Conservation (phyloP, 2,113 vertebrate species). For the Jacana jacana region DNA sequence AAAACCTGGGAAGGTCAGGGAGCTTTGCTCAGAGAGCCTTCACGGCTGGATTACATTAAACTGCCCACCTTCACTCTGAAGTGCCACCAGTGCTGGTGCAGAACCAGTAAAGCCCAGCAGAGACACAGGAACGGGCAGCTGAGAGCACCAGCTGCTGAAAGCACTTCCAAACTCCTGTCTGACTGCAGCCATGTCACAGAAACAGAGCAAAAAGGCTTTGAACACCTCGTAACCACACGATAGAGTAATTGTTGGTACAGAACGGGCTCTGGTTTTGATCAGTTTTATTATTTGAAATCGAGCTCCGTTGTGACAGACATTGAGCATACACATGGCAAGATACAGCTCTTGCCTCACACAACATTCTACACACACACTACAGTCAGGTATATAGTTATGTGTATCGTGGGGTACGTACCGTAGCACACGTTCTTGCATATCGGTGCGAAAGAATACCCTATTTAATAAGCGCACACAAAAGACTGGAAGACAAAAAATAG, state of each 20-base stretch:
- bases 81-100: background rate
- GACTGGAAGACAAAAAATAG: background rate
- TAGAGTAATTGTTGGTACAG: background rate
- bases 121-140: background rate
- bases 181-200: background rate
- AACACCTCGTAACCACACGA: slow-evolving; percentile 26
- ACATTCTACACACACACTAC: accelerated
- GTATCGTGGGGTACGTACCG: accelerated
- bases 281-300: background rate
- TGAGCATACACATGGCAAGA: background rate
- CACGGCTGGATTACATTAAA: accelerated
- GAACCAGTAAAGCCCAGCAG: background rate
- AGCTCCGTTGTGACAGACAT: slow-evolving; percentile 15
- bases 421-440: background rate
- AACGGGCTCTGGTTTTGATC: slow-evolving; percentile 47
- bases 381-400: background rate
- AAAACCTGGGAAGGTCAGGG: background rate
- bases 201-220: slow-evolving; percentile 13
- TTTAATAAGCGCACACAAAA: background rate
- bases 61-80: background rate
- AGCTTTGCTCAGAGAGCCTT: background rate
- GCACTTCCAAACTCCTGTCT: background rate
- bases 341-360: background rate
- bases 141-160: background rate
- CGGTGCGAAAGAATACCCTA: background rate